These are phyloP conservation scores for Bombylius discolor DNA, from an alignment of 2,888 invertebrate species.

Conservation along the genomic window DNA sequence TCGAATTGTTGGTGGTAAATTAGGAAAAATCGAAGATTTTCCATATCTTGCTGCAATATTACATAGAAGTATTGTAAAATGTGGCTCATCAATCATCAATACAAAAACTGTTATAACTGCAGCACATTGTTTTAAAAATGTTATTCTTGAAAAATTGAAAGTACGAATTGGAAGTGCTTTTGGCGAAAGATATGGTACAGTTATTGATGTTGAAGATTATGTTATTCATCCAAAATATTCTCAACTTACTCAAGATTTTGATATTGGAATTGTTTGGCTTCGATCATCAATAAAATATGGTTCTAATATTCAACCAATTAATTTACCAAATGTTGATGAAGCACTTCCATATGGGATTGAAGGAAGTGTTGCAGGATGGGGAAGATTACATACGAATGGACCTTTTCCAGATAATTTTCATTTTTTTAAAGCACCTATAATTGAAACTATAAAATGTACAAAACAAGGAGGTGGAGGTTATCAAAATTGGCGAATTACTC, in stretches of 20 bases:
- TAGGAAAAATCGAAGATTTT: slow-evolving; percentile 19
- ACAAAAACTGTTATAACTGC: slow-evolving; percentile 20
- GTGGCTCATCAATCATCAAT: slow-evolving; percentile 18
- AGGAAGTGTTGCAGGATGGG: slow-evolving; percentile 12
- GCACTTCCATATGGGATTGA: background rate
- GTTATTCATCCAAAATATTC: slow-evolving; percentile 4
- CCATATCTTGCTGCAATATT: slow-evolving; percentile 22
- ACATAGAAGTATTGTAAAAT: slow-evolving; percentile 6
- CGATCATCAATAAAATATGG: slow-evolving; percentile 32
- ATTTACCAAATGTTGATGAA: slow-evolving; percentile 1
- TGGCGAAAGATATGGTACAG: background rate
- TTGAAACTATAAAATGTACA: slow-evolving; percentile 22
- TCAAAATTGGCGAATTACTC: slow-evolving; percentile 25
- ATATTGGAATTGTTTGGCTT: slow-evolving; percentile 41
- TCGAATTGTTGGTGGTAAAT: slow-evolving; percentile 20
- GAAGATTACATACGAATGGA: slow-evolving; percentile 5
- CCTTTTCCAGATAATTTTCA: background rate
- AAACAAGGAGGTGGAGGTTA: background rate
- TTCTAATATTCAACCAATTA: slow-evolving; percentile 29
- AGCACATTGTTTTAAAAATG: slow-evolving; percentile 16
- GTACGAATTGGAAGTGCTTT: slow-evolving; percentile 8
- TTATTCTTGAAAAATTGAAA: background rate
- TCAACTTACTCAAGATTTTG: slow-evolving; percentile 29
- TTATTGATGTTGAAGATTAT: background rate
- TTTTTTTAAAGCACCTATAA: background rate